These are phyloP conservation scores for Phlogophora meticulosa DNA, from an alignment of 2,888 invertebrate species.

Conservation along the genomic window DNA sequence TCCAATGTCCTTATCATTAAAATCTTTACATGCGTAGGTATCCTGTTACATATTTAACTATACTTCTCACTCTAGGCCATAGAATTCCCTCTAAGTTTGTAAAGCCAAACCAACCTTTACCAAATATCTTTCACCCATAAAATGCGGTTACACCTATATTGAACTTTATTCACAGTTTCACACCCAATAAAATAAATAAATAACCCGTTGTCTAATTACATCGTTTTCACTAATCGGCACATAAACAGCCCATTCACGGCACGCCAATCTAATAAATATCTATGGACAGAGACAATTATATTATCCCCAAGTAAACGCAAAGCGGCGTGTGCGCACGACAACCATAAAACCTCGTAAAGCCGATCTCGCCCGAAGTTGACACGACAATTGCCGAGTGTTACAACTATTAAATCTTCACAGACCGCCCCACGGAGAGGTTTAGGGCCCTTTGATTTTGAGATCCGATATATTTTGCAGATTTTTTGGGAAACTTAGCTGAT, in stretches of 20 bases:
- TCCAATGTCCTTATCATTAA: too few relatives aligned
- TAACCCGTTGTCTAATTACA: conserved; percentile 61
- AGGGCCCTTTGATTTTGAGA: conserved; percentile 22
- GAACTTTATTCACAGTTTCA: background rate
- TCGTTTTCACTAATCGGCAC: conserved; percentile 67
- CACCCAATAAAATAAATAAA: conserved; percentile 45
- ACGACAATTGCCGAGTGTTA: conserved; percentile 76
- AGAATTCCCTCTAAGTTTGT: background rate
- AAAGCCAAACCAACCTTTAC: too few relatives aligned
- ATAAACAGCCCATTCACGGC: conserved; percentile 58
- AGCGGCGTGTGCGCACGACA: conserved; percentile 76
- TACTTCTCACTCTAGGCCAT: too few relatives aligned
- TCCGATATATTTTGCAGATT: background rate
- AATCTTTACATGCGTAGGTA: too few relatives aligned
- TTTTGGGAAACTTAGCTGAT: background rate
- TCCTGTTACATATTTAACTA: too few relatives aligned
- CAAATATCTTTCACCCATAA: background rate
- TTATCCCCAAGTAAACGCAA: conserved; percentile 66
- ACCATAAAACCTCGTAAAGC: conserved; percentile 75
- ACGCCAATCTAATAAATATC: conserved; percentile 69
- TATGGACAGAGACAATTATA: conserved; percentile 74
- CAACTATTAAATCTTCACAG: conserved; percentile 71
- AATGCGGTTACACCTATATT: background rate
- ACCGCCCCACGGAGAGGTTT: conserved; percentile 37
- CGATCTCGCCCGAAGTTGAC: conserved; percentile 73